phyloP scores from a whole-genome alignment of 2,113 vertebrate species.

The Otus sunia region DNA sequence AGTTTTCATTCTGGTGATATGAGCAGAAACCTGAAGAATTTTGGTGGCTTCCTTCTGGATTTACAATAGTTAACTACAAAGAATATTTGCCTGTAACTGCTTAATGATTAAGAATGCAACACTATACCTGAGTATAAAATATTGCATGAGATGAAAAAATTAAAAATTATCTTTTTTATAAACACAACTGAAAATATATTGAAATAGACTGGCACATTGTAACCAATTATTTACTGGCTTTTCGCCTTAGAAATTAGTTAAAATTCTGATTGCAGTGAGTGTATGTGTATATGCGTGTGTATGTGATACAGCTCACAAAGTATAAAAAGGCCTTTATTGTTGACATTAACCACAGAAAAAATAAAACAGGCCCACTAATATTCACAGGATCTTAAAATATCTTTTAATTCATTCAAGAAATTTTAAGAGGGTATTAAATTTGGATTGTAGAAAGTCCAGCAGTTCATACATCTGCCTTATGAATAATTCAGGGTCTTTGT shows the following conservation, averaged over 20 bases:
- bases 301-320: not conserved
- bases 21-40: not conserved
- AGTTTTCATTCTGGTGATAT: not conserved
- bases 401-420: not conserved
- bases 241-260: not conserved
- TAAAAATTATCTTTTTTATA: not conserved
- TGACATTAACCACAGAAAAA: not conserved
- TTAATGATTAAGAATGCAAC: not conserved
- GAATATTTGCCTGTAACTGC: not conserved
- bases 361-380: not conserved
- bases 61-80: not conserved
- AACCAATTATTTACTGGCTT: not conserved
- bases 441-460: not conserved
- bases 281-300: accelerated
- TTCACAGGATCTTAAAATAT: not conserved
- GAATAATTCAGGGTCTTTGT: not conserved
- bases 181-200: not conserved
- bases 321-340: not conserved
- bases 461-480: not conserved
- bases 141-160: not conserved
- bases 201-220: not conserved
- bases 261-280: not conserved
- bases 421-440: not conserved
- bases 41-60: not conserved
- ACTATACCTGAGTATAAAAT: not conserved